phyloP scores from a whole-genome alignment of 2,888 invertebrate species.

The Chydorus sphaericus region DNA sequence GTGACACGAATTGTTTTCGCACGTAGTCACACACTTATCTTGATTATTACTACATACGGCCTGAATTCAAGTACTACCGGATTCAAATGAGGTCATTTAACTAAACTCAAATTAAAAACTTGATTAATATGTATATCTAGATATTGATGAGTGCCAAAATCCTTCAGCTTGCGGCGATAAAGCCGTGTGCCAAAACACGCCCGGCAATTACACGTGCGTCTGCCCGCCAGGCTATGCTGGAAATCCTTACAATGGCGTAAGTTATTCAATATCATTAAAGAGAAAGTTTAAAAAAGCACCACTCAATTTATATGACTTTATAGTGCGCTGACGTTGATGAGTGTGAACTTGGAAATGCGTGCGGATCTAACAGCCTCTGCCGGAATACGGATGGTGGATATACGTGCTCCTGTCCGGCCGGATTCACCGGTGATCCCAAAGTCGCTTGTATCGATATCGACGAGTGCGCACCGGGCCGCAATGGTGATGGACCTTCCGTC shows the following conservation, averaged over 20 bases:
- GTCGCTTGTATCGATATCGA: constrained; percentile 56
- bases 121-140: no score
- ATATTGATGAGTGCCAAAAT: constrained; percentile 74
- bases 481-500: constrained; percentile 23
- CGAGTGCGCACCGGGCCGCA: constrained; percentile 35
- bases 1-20: constrained; percentile 24
- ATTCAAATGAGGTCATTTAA: no score
- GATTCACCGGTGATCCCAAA: constrained; percentile 64
- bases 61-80: not conserved
- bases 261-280: constrained; percentile 20
- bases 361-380: constrained; percentile 65
- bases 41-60: not conserved
- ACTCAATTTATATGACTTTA: constrained; percentile 14
- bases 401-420: constrained; percentile 69
- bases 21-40: not conserved
- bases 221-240: constrained; percentile 72
- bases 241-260: constrained; percentile 56
- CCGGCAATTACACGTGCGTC: constrained; percentile 73
- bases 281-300: not conserved
- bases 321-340: constrained; percentile 74
- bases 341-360: constrained; percentile 51
- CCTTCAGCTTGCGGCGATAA: constrained; percentile 67
- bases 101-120: no score
- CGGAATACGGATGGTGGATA: constrained; percentile 62
- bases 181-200: constrained; percentile 63